A percentile compares a stretch with the other conserved stretches of the same genome.
These are phyloP conservation scores for Thunnus albacares DNA, from an alignment of 2,797 vertebrate species.

Conservation along the genomic window DNA sequence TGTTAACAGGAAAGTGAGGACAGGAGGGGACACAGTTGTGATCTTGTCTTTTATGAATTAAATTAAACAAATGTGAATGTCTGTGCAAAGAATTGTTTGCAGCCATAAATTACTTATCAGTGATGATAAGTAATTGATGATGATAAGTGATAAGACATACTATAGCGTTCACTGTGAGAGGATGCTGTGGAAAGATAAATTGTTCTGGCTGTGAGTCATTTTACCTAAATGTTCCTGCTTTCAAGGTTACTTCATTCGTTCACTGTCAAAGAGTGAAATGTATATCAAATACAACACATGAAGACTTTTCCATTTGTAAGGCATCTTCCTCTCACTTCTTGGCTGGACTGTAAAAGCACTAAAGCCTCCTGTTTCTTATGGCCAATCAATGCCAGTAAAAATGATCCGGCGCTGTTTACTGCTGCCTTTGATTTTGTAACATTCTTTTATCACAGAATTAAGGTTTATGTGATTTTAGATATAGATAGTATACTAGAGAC, in stretches of 20 bases:
- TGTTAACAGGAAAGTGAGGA: constrained; percentile 7
- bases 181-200: constrained; percentile 19
- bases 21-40: background rate
- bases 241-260: constrained; percentile 47
- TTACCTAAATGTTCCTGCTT: constrained; percentile 15
- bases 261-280: background rate
- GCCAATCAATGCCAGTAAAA: constrained; percentile 34
- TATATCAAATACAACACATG: constrained; percentile 30
- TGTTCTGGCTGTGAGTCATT: constrained; percentile 27
- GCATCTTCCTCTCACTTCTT: background rate
- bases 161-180: background rate
- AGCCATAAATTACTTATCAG: background rate
- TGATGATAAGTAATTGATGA: background rate
- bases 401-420: background rate
- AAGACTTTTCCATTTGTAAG: constrained; percentile 23
- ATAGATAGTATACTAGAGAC: background rate
- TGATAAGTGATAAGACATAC: background rate
- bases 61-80: background rate
- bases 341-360: background rate
- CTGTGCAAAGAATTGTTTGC: background rate
- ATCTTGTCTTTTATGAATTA: constrained; percentile 11
- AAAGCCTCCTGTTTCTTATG: background rate
- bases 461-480: constrained; percentile 20
- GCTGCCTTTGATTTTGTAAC: constrained; percentile 18
- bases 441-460: constrained; percentile 12